Conservation (phyloP, 2,113 vertebrate species). For the Brachirus orientalis region DNA sequence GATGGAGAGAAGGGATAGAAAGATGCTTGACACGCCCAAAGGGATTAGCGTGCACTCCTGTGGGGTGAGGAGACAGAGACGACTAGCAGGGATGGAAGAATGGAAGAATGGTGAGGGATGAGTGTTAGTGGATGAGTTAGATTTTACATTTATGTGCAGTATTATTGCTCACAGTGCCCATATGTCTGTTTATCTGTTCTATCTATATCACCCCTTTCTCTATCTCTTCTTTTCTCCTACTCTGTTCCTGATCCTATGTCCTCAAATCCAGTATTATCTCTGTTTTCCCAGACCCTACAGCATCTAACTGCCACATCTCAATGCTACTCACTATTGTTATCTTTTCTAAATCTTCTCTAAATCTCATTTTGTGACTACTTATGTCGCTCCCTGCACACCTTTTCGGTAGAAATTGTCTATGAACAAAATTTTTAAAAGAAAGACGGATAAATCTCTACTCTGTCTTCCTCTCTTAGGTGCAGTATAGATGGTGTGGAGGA, state of each 20-base stretch:
- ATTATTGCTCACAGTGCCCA: slow-evolving; percentile 70
- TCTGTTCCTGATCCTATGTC: slow-evolving; percentile 50
- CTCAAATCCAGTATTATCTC: slow-evolving; percentile 52
- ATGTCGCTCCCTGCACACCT: too few species aligned
- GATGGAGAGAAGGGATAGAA: slow-evolving; percentile 57
- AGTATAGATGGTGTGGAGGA: slow-evolving; percentile 94
- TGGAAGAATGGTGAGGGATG: slow-evolving; percentile 26
- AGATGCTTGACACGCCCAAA: slow-evolving; percentile 63
- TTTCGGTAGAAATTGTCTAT: background rate
- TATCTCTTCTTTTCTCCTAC: slow-evolving; percentile 63
- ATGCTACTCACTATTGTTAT: slow-evolving; percentile 40
- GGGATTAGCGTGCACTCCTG: slow-evolving; percentile 69
- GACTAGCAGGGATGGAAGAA: slow-evolving; percentile 50
- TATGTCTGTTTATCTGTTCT: slow-evolving; percentile 71
- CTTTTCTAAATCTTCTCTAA: too few species aligned
- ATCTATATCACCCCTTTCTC: slow-evolving; percentile 59
- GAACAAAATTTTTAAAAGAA: background rate
- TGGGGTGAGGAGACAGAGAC: slow-evolving; percentile 64
- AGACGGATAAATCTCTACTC: background rate
- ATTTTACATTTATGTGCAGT: slow-evolving; percentile 67
- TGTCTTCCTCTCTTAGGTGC: slow-evolving; percentile 81
- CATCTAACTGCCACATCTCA: slow-evolving; percentile 47
- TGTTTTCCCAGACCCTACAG: slow-evolving; percentile 41
- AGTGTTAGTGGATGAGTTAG: slow-evolving; percentile 58
- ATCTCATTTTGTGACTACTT: slow-evolving; percentile 3